A percentile compares a stretch with the other conserved stretches of the same genome.
These are phyloP conservation scores for Chrysomela aeneicollis DNA, from an alignment of 2,888 invertebrate species.

Conservation along the genomic window DNA sequence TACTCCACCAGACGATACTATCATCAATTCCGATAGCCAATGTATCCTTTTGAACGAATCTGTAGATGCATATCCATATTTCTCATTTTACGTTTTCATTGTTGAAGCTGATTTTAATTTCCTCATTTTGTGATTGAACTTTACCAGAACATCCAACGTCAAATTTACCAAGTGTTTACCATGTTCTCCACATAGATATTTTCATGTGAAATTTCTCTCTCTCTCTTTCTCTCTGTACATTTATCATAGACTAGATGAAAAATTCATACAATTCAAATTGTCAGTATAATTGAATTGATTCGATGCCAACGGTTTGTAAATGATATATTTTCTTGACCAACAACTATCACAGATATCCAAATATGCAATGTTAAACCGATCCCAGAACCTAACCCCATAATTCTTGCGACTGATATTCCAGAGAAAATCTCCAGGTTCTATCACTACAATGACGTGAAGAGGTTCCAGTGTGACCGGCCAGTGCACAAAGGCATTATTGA, in stretches of 20 bases:
- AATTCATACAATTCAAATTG: no score
- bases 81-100: no score
- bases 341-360: slow-evolving; percentile 76
- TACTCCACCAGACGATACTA: slow-evolving; percentile 87
- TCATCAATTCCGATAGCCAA: slow-evolving; percentile 85
- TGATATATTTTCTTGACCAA: slow-evolving; percentile 11
- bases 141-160: no score
- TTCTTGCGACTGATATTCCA: slow-evolving; percentile 71
- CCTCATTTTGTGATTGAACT: no score
- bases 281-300: not conserved
- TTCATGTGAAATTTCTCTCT: no score
- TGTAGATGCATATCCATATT: no score
- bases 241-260: no score
- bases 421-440: slow-evolving; percentile 90
- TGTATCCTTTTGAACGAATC: slow-evolving; percentile 66
- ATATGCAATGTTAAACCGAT: slow-evolving; percentile 94
- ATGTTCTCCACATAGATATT: no score
- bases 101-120: no score
- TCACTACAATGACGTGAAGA: slow-evolving; percentile 87
- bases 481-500: slow-evolving; percentile 89
- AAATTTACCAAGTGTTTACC: no score
- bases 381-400: slow-evolving; percentile 70
- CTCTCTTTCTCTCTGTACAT: no score
- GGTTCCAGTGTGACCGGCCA: slow-evolving; percentile 90
- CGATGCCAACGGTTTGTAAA: no score